Base-by-base conservation (phyloP, 1,140 invertebrate species). In the Chironomus striatipennis region DNA sequence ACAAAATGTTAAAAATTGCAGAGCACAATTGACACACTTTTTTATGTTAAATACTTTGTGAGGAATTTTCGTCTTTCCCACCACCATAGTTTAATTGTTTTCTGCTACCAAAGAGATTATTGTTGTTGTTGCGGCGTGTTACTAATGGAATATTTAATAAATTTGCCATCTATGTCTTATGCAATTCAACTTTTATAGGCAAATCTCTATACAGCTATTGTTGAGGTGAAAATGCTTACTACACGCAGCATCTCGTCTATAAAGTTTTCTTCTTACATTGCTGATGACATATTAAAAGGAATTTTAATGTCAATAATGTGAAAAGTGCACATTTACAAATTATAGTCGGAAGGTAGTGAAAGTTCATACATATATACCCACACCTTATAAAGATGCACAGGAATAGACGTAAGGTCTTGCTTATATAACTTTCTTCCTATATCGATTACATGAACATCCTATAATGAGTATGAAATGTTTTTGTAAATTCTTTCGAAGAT, bases 201-300 rank as follows among this genome's bases (percentile, higher is more conserved):
- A 34, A 34, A 34, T 34, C 15, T 47, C 43, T 47, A 10, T 47
- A n/a, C 1, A n/a, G 12, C n/a, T n/a, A 57, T 57, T 57, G 12
- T 57, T 57, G 47, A n/a, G n/a, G 4, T 34, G 24, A 34, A 34
- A 34, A 34, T 34, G 24, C 24, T 57, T 57, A 15, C 9, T n/a
- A n/a, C 47, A 15, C 47, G 47, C 47, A 57, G 47, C 47, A 57
- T 57, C 47, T 57, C n/a, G 5, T 4, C 47, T 12, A 15, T 1
- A 57, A 12, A 57, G 9, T 57, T 57, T 10, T 57, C 12, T 57
- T 57, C 12, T 12, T 57, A 12, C n/a, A n/a, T 47, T 57, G 12
- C n/a, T n/a, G 47, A 57, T 57, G 47, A 57, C 47, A 57, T 57
- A 57, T 57, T 57, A 57, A n/a, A 57, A 57, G 47, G 47, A 57